These are phyloP conservation scores for Seladonia tumulorum DNA, from an alignment of 2,888 invertebrate species.

Conservation along the genomic window DNA sequence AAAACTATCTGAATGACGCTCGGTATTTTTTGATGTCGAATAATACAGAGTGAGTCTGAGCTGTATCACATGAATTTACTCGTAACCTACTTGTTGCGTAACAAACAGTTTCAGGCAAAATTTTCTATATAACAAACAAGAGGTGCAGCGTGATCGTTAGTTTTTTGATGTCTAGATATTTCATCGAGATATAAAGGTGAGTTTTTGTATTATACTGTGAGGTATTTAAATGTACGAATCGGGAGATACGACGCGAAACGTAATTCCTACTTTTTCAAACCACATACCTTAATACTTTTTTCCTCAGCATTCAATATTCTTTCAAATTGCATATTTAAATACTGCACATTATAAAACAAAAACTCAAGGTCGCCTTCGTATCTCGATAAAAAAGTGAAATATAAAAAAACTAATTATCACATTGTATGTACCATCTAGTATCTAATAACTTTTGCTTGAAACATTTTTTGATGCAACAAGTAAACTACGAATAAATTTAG, in stretches of 20 bases:
- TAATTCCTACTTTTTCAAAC: no score
- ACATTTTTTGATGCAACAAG: not conserved
- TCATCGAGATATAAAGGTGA: not conserved
- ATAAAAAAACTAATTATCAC: not conserved
- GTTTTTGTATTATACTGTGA: not conserved
- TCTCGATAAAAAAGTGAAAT: not conserved
- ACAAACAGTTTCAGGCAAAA: not conserved
- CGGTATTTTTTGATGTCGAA: not conserved
- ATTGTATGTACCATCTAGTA: not conserved
- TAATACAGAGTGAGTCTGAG: not conserved
- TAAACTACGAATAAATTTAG: not conserved
- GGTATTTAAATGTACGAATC: no score
- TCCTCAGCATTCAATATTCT: no score
- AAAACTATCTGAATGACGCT: constrained; percentile 5
- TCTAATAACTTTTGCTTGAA: not conserved
- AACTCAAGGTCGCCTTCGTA: not conserved
- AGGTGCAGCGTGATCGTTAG: not conserved
- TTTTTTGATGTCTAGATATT: not conserved
- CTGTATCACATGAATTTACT: not conserved
- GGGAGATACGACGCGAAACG: no score
- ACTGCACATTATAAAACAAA: not conserved
- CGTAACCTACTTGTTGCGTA: not conserved
- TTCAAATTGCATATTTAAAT: not conserved
- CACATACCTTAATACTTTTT: no score
- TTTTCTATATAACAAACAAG: not conserved